A percentile compares a stretch with the other conserved stretches of the same genome.
Conservation (phyloP, 1,140 invertebrate genomes). For the Batillaria attramentaria region DNA sequence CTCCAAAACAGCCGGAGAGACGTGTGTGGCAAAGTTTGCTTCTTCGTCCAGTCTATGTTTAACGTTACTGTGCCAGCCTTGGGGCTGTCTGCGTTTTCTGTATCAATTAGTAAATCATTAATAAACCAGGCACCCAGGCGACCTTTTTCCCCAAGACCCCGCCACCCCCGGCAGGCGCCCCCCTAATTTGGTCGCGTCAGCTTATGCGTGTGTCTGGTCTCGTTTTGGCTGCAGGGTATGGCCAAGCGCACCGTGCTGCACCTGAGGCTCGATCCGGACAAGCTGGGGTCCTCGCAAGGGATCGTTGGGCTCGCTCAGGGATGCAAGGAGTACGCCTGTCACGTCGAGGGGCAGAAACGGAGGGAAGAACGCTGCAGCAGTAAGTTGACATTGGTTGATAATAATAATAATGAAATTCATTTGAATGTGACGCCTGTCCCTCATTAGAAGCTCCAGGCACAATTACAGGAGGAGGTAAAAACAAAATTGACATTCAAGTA, state of each 20-base stretch:
- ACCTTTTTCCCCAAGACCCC: too few species aligned
- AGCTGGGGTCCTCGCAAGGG: constrained; percentile 39
- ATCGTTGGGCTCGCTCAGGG: constrained; percentile 49
- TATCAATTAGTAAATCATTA: too few species aligned
- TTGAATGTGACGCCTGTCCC: background rate
- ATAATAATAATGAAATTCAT: background rate
- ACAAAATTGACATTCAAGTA: background rate
- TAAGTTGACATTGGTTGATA: constrained; percentile 20
- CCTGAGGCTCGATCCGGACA: constrained; percentile 59
- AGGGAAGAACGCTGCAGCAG: constrained; percentile 52
- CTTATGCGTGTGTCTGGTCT: too few species aligned
- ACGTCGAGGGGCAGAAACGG: constrained; percentile 47
- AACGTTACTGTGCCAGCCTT: too few species aligned
- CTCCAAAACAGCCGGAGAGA: too few species aligned
- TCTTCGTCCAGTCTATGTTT: too few species aligned
- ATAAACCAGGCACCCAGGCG: too few species aligned
- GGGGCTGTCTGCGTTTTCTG: too few species aligned
- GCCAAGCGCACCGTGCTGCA: constrained; percentile 65
- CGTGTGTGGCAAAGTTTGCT: too few species aligned
- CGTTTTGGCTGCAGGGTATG: constrained; percentile 56
- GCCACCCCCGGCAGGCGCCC: too few species aligned
- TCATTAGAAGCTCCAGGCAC: background rate
- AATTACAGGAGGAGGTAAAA: background rate
- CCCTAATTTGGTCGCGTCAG: too few species aligned
- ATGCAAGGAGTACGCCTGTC: constrained; percentile 50